Evolutionary conservation across 2,113 vertebrate genomes (phyloP), one percentile per base, ranked within the genome.

Genomic region (Piaya cayana): DNA sequence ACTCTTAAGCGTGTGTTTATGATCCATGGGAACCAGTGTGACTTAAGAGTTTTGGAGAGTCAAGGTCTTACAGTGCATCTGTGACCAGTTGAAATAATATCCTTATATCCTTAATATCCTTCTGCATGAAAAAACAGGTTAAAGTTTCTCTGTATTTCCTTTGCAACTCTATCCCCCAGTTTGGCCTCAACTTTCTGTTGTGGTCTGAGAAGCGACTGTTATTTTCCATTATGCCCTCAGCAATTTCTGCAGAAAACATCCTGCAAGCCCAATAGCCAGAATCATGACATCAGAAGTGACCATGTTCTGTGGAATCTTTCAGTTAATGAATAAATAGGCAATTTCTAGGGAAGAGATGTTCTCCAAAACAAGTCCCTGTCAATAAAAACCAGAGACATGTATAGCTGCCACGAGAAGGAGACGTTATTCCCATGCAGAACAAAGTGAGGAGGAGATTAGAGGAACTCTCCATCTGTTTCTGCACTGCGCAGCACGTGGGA

Each of bases 401-500:
- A 94, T 89, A 91, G 77, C 88, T 92, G 72, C 77, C 39, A 34
- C 34, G 25, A 96, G 81, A 74, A 82, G 83, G 69, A 91, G 86
- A 95, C 4, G 18, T 93, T 95, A 93, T 92, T 88, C 83, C 81
- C 12, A 4, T 72, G 43, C 56, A 69, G 83, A 94, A 88, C 3
- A 20, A 86, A 88, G 56, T 5, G 4, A 50, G 74, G 92, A 92
- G 92, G 69, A 95, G 91, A 93, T 74, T 37, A 60, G 47, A 95
- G 95, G 94, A 91, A 95, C 83, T 92, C 96, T 96, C 93, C 93
- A 88, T 93, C 93, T 94, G 93, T 90, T 88, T 88, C 87, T 90
- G 87, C 62, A 60, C 81, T 49, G 62, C 36, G 39, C 65, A 95
- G 81, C 91, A 91, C 13, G 11, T 93, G 93, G 90, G 90, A 42